Base-by-base conservation (phyloP, 1,140 invertebrate species). In the Camponotus vicinus region DNA sequence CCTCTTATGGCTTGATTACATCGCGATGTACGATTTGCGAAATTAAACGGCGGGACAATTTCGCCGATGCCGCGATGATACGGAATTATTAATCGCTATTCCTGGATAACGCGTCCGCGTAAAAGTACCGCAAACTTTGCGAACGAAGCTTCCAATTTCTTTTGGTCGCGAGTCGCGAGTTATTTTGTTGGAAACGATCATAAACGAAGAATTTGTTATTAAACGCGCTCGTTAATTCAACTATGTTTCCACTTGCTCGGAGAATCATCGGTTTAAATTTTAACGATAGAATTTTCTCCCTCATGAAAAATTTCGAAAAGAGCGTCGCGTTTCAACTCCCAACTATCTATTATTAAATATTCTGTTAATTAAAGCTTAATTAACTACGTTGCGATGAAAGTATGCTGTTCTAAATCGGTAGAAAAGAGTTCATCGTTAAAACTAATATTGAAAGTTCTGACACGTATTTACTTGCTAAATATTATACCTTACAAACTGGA, bases 31-130 rank as follows among this genome's bases (percentile, higher is more conserved):
- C 78, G 69, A 83, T 73, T 61, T 55, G n/a, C 69, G 79, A 73
- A 83, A 83, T 83, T 83, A 69, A 55, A 73, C 69, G 79, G 55
- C 69, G 32, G 69, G 55, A 83, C 55, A 73, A 75, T 83, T 73
- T 32, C 69, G 55, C 13, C 76, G 69, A 73, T 59, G 67, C 34
- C 64, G 67, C 40, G 77, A 63, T 40, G 69, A 71, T 61, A 21
- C 27, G 37, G 67, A 45, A 82, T 82, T 52, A 52, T 52, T 82
- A 82, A 82, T 82, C 61, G 49, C 52, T 45, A 13, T 32, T 52
- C 2, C 64, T 15, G 45, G 18, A 40, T 55, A 34, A 15, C n/a
- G 45, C 45, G 3, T 27, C n/a, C 61, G 77, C 27, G 13, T 13
- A 49, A 32, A 27, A 52, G 52, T 59, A 59, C 8, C 64, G 21